Conservation (phyloP, 2,113 vertebrate genomes). For the Fulmarus glacialis region DNA sequence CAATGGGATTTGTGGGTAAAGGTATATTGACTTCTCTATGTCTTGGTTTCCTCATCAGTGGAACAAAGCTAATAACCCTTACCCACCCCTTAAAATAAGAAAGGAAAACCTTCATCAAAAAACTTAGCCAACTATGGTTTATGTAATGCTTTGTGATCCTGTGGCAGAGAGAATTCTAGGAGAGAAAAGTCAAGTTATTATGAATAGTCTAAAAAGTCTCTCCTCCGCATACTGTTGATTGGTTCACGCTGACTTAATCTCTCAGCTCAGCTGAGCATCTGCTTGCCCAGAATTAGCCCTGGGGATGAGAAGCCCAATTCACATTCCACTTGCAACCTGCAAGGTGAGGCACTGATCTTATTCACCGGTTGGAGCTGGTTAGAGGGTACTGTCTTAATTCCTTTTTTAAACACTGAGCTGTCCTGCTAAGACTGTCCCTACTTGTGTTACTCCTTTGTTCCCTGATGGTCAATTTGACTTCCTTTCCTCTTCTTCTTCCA, state of each 20-base stretch:
- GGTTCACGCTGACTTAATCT: slow-evolving; percentile 10
- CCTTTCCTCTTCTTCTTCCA: background rate
- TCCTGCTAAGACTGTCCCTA: background rate
- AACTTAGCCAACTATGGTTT: slow-evolving; percentile 29
- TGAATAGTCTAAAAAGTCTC: background rate
- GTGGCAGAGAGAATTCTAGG: background rate
- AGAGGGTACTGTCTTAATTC: background rate
- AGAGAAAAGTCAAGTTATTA: background rate
- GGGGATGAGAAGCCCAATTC: slow-evolving; percentile 2
- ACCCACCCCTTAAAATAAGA: slow-evolving; percentile 9
- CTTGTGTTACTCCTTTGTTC: background rate
- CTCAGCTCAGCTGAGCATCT: slow-evolving; percentile 4
- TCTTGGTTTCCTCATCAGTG: slow-evolving; percentile 9
- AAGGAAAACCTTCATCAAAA: slow-evolving; percentile 40
- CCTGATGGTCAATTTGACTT: background rate
- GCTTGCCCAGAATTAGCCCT: slow-evolving; percentile 11
- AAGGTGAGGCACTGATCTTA: slow-evolving; percentile 12
- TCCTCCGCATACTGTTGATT: background rate
- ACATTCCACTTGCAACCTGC: background rate
- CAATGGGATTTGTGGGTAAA: slow-evolving; percentile 55
- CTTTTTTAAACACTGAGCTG: background rate
- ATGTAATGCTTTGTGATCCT: slow-evolving; percentile 5
- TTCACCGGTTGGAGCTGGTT: background rate
- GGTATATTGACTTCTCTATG: slow-evolving; percentile 23
- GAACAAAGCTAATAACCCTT: slow-evolving; percentile 43